Evolutionary conservation across 2,113 vertebrate genomes (phyloP).

Genomic region (Nibea coibor): DNA sequence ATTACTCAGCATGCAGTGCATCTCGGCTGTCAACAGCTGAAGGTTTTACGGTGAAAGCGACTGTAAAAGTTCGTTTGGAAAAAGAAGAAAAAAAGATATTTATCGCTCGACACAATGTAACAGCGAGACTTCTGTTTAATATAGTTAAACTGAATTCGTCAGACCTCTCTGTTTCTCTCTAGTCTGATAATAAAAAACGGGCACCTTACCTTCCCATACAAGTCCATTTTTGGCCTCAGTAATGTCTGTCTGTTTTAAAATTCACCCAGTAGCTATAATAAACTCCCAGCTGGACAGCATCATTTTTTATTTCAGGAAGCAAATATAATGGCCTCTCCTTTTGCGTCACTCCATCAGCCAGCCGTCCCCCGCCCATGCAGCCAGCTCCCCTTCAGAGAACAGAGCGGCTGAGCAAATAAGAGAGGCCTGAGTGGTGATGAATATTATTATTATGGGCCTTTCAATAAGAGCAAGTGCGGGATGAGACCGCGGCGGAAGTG

Average conservation of each 20-base stretch:
- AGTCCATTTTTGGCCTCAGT: constrained; percentile 80
- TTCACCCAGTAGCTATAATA: neutral
- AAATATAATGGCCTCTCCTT: constrained; percentile 67
- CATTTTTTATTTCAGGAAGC: constrained; percentile 41
- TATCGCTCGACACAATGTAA: neutral
- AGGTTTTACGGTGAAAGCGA: neutral
- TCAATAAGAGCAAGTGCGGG: constrained; percentile 37
- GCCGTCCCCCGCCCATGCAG: constrained; percentile 34
- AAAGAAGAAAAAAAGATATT: neutral
- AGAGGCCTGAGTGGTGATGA: constrained; percentile 62
- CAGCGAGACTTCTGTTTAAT: too few species aligned
- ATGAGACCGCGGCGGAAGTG: constrained; percentile 15
- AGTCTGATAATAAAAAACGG: neutral
- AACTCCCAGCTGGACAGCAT: constrained; percentile 27
- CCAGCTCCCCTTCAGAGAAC: constrained; percentile 41
- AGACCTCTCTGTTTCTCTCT: neutral
- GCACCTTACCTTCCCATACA: constrained; percentile 90
- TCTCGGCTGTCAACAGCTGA: constrained; percentile 45
- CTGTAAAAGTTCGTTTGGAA: neutral
- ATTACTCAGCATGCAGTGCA: constrained; percentile 62
- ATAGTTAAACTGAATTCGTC: neutral
- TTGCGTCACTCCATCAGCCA: constrained; percentile 58
- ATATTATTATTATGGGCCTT: constrained; percentile 52
- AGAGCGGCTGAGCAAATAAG: constrained; percentile 63
- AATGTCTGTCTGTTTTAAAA: neutral